Evolutionary conservation across 2,888 invertebrate species (phyloP).

Genomic region (Drosophila recens): DNA sequence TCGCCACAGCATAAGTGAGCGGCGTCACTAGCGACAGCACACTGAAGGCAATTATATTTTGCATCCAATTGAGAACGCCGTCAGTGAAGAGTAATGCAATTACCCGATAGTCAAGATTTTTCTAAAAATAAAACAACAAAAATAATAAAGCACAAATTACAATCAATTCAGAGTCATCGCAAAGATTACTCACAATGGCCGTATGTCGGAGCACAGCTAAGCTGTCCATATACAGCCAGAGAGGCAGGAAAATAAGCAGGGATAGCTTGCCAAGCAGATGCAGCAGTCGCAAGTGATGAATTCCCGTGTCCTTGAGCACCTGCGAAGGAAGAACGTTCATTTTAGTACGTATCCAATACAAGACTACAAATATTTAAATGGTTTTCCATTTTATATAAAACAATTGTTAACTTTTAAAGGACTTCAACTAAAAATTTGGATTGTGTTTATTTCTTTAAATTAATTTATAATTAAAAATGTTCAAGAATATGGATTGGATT

Average conservation of each 20-base stretch:
- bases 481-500: too few species aligned
- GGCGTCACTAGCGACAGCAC: constrained; percentile 96
- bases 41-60: constrained; percentile 97
- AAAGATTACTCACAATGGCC: constrained; percentile 86
- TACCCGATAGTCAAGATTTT: constrained; percentile 86
- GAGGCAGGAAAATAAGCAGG: constrained; percentile 92
- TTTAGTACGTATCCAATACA: neutral
- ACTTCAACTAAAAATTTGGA: too few species aligned
- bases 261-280: constrained; percentile 92
- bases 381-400: too few species aligned
- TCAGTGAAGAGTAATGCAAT: constrained; percentile 90
- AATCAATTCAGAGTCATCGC: neutral
- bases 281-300: constrained; percentile 95
- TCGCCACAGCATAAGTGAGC: constrained; percentile 97
- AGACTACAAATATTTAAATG: neutral
- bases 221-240: constrained; percentile 92
- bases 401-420: too few species aligned
- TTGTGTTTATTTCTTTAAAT: too few species aligned
- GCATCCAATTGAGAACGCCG: constrained; percentile 96
- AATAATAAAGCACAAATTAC: neutral
- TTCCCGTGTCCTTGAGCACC: constrained; percentile 93
- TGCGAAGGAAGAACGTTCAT: constrained; percentile 71
- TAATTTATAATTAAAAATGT: too few species aligned
- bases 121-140: constrained; percentile 81
- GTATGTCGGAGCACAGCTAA: constrained; percentile 88